Percentiles rank a stretch among this genome's conserved stretches.
phyloP scores from a whole-genome alignment of 2,113 vertebrate genomes.

The Furnarius figulus region DNA sequence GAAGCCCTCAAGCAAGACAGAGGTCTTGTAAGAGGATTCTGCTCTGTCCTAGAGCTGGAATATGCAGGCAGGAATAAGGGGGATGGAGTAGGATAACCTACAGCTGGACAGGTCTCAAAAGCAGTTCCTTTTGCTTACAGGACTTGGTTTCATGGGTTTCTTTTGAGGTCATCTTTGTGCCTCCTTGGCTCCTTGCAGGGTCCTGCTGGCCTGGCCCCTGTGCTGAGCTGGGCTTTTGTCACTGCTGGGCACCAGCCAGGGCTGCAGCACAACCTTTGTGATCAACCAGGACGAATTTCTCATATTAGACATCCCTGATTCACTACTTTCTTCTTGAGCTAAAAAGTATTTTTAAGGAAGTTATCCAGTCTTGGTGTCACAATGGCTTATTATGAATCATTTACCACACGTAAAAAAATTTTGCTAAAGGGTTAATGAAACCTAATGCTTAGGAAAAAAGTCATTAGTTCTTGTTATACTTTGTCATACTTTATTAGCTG shows the following conservation, averaged over 20 bases:
- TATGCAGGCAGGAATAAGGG: rapidly evolving
- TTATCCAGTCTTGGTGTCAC: not conserved
- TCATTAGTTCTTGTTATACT: not conserved
- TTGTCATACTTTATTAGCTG: not conserved
- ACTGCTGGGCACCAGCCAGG: not conserved
- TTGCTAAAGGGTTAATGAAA: not conserved
- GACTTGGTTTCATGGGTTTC: not conserved
- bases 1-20: not conserved
- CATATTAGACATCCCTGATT: rapidly evolving
- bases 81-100: not conserved
- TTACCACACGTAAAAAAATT: not conserved
- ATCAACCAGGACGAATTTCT: not conserved
- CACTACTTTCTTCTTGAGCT: not conserved
- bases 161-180: not conserved
- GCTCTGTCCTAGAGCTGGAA: not conserved
- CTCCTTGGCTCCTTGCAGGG: not conserved
- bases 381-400: not conserved
- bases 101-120: not conserved
- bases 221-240: not conserved
- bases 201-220: not conserved
- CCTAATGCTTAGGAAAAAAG: not conserved
- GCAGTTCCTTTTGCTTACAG: not conserved
- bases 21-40: not conserved
- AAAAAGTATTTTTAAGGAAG: not conserved
- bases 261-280: not conserved